These are phyloP conservation scores for Reticulitermes speratus DNA, from an alignment of 1,140 invertebrate genomes.

Conservation along the genomic window DNA sequence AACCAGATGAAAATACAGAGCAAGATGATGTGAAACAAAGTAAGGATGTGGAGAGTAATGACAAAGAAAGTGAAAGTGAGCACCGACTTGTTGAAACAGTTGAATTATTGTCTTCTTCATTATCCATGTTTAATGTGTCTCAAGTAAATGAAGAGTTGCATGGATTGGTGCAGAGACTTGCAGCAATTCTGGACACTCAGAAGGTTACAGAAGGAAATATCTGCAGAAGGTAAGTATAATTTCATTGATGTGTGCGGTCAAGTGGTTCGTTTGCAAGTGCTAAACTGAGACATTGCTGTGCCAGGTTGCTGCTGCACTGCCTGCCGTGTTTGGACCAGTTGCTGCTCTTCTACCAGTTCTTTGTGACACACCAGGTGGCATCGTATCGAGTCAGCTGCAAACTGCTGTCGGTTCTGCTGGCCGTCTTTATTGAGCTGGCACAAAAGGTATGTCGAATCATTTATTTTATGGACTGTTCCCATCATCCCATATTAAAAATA, in stretches of 20 bases:
- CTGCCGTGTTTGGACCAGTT: conserved; percentile 80
- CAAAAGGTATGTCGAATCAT: conserved; percentile 59
- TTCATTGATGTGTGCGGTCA: background rate
- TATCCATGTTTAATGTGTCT: background rate
- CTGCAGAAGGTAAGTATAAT: conserved; percentile 3
- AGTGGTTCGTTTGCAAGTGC: background rate
- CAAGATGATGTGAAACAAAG: background rate
- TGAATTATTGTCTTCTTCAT: conserved; percentile 50
- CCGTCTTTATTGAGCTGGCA: conserved; percentile 81
- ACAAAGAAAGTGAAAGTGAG: conserved; percentile 44
- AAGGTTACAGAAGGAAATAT: background rate
- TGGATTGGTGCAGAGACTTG: background rate
- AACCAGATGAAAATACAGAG: background rate
- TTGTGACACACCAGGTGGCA: conserved; percentile 72
- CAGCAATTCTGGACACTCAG: background rate
- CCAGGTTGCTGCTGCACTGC: conserved; percentile 42
- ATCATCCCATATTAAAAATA: no score
- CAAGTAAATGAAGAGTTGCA: conserved; percentile 2
- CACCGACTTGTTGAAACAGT: conserved; percentile 64
- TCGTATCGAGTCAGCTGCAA: conserved; percentile 77
- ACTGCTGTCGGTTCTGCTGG: conserved; percentile 77
- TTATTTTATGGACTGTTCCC: no score
- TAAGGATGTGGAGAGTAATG: background rate
- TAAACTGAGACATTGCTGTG: background rate
- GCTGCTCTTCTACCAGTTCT: conserved; percentile 70